Evolutionary conservation across 2,888 invertebrate species (phyloP).

Genomic region (Epinotia brunnichana): DNA sequence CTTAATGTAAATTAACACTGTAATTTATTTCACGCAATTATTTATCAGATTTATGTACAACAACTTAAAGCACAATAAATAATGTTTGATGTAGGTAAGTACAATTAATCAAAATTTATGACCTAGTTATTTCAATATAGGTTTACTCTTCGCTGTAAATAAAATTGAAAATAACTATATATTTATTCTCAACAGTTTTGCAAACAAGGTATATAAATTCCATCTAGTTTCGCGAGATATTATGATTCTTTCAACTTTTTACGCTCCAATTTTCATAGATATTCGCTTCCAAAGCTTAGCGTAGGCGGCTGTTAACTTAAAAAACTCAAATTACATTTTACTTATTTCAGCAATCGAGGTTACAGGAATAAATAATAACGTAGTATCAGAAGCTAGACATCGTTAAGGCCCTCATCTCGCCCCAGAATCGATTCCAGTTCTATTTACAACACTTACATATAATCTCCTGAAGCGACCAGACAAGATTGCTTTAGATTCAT

Average conservation of each 20-base stretch:
- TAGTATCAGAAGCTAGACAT: conserved; percentile 45
- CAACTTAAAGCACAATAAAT: neutral
- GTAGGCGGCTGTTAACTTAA: neutral
- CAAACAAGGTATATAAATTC: neutral
- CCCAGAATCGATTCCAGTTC: conserved; percentile 62
- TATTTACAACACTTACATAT: neutral
- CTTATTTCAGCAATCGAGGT: conserved; percentile 16
- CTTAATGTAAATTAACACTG: neutral
- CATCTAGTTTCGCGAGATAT: neutral
- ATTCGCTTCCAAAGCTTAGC: neutral
- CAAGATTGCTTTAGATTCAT: neutral
- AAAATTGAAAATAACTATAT: neutral
- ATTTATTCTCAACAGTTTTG: neutral
- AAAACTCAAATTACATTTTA: neutral
- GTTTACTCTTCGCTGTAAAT: neutral
- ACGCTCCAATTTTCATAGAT: neutral
- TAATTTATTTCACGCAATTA: neutral
- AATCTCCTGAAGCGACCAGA: neutral
- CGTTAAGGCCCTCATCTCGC: conserved; percentile 60
- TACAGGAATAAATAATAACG: conserved; percentile 34
- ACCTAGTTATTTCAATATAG: neutral
- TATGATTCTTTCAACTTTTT: neutral
- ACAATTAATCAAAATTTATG: neutral
- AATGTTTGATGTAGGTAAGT: neutral
- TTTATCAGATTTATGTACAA: neutral